Base-by-base conservation (phyloP, 2,113 vertebrate species). In the Labrus mixtus region DNA sequence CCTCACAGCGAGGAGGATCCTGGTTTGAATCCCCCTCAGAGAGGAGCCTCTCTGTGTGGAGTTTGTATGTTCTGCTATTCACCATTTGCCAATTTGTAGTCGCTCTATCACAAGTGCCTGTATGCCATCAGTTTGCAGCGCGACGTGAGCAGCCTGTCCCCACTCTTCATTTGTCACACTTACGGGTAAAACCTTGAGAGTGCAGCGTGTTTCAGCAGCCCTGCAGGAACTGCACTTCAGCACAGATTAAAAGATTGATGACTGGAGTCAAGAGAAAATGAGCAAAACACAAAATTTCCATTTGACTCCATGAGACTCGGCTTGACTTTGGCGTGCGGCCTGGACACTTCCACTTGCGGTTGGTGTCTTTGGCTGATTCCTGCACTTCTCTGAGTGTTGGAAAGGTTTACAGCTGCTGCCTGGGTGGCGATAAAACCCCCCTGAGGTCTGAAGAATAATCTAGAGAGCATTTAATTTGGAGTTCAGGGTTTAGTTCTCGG, bases 211-310 rank as follows among this genome's bases (percentile, higher is more conserved):
- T 83, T 77, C 37, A 62, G 62, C 23, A 81, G 75, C 66, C 43
- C 10, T 3, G 56, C 74, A 68, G 57, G 62, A 81, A 46, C 72
- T 70, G 55, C 84, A 78, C 78, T 81, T 88, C 70, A 56, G 58
- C 23, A 25, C 72, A 72, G 76, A 89, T 89, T 87, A 89, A 80
- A 90, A 78, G 89, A 89, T 67, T 73, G 85, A 92, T 92, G 83
- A 82, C 50, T 56, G 67, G 41, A 72, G 60, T 78, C 50, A 2
- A 16, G 58, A 61, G 58, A 77, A 82, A 79, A 80, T 79, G 70
- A 87, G 63, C 43, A 73, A 83, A 76, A 69, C 82, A 62, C 60
- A 60, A 81, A 78, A 85, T 85, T 89, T 84, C 76, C 79, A 79
- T 87, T 87, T 75, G 68, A 78, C 76, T 78, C 78, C 74, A 70